Evolutionary conservation across 1,140 invertebrate genomes (phyloP).

Genomic region (Magallana ariakensis): DNA sequence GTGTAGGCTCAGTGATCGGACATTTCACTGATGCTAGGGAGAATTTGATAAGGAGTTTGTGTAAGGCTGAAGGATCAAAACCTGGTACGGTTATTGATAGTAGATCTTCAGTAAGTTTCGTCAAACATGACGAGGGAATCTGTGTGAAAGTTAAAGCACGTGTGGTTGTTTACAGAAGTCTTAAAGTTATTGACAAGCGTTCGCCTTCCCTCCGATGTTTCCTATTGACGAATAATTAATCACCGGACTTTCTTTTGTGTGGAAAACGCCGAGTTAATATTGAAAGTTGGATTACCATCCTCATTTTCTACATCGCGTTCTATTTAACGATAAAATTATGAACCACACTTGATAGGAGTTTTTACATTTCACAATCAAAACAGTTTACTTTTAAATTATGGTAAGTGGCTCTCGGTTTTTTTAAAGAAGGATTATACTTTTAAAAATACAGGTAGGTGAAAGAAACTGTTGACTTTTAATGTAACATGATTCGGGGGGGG

Average conservation of each 20-base stretch:
- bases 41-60: conserved; percentile 2
- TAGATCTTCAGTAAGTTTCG: conserved; percentile 6
- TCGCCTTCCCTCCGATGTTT: not conserved
- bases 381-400: not conserved
- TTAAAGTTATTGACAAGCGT: conserved; percentile 32
- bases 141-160: conserved; percentile 33
- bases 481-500: no score
- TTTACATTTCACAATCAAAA: not conserved
- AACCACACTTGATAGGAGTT: not conserved
- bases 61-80: not conserved
- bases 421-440: not conserved
- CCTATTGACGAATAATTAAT: conserved; percentile 27
- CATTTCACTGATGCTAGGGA: conserved; percentile 27
- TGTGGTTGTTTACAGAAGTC: conserved; percentile 22
- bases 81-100: not conserved
- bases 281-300: conserved; percentile 15
- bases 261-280: not conserved
- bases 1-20: conserved; percentile 22
- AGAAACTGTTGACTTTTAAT: no score
- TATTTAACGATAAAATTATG: conserved; percentile 27
- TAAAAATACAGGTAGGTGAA: not conserved
- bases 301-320: not conserved
- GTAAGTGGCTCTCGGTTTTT: not conserved
- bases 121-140: conserved; percentile 13
- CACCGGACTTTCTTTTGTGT: not conserved